phyloP scores from a whole-genome alignment of 1,140 invertebrate genomes.

The Megathymus violae region DNA sequence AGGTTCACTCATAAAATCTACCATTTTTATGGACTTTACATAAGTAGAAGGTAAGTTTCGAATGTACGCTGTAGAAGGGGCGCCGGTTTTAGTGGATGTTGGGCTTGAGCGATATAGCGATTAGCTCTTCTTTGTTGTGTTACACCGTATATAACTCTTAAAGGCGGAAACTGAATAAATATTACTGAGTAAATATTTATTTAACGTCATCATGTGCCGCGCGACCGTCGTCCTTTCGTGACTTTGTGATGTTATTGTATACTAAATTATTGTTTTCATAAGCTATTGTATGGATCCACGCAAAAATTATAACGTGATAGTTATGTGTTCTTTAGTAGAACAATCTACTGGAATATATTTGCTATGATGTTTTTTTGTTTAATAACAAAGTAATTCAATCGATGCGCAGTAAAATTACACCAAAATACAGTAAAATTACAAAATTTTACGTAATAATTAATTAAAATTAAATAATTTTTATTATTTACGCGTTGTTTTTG shows the following conservation, averaged over 20 bases:
- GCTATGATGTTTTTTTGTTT: too few species aligned
- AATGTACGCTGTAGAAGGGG: too few species aligned
- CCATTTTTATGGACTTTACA: too few species aligned
- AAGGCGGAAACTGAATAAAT: background rate
- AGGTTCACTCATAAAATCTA: too few species aligned
- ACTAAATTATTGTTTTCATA: conserved; percentile 3
- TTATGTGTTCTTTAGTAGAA: background rate
- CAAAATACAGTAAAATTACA: too few species aligned
- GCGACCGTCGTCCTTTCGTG: background rate
- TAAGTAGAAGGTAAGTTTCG: too few species aligned
- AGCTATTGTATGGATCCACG: background rate
- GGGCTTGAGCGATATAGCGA: too few species aligned
- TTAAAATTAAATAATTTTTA: background rate
- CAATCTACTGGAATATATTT: background rate
- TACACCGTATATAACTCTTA: background rate
- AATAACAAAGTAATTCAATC: conserved; percentile 1
- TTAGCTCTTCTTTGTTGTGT: background rate
- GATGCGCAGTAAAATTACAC: conserved; percentile 8
- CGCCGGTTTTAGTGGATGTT: too few species aligned
- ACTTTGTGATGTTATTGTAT: background rate
- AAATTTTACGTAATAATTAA: too few species aligned
- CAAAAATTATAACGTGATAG: background rate
- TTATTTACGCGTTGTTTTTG: conserved; percentile 26
- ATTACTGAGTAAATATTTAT: background rate
- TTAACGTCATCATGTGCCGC: background rate